These are phyloP conservation scores for Deroplatys truncata DNA, from an alignment of 2,888 invertebrate species.

Conservation along the genomic window DNA sequence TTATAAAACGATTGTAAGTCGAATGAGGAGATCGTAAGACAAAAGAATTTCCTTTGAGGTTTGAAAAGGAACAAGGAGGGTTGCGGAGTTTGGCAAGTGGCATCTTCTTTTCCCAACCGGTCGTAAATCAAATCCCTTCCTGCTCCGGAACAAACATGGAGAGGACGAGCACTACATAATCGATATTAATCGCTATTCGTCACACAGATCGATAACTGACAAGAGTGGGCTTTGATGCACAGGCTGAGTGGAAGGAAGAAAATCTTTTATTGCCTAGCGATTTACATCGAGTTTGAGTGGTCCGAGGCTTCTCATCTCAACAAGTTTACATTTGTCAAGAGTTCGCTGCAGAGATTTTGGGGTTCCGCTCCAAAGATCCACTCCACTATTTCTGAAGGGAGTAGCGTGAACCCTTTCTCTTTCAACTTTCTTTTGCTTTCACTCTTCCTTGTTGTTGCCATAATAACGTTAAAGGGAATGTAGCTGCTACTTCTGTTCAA, in stretches of 20 bases:
- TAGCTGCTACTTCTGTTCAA: too few species aligned
- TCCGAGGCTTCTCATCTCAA: neutral
- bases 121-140: neutral
- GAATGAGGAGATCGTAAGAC: neutral
- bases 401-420: neutral
- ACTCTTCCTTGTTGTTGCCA: too few species aligned
- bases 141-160: neutral
- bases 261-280: neutral
- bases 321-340: neutral
- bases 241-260: neutral
- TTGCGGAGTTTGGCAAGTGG: neutral
- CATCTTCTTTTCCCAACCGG: neutral
- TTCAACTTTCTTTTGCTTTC: neutral
- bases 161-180: neutral
- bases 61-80: neutral
- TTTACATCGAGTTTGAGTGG: neutral
- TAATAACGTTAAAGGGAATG: too few species aligned
- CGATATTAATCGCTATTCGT: neutral
- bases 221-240: neutral
- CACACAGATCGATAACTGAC: neutral
- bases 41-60: neutral
- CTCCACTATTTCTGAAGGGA: neutral
- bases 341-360: neutral
- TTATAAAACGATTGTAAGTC: neutral
- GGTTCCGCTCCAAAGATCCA: too few species aligned